Evolutionary conservation across 2,113 vertebrate genomes (phyloP), one percentile per base, ranked within the genome.

Genomic region (Tragelaphus buxtoni): DNA sequence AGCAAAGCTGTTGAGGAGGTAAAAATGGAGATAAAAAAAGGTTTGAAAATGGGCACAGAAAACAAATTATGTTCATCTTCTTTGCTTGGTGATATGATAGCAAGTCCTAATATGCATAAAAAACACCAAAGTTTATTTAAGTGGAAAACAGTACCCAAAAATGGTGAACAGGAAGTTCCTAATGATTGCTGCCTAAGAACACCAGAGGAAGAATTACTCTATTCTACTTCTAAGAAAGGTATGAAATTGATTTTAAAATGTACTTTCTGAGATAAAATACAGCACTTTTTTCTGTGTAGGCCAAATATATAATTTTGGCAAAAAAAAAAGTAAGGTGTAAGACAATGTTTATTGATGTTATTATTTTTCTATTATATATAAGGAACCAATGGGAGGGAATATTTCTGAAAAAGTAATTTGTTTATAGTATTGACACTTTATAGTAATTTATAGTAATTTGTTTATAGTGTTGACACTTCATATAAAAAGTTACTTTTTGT

Each of bases 191-290:
- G 72, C 94, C 89, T 96, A 95, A 89, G 47, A 30, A 24, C 35
- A 7, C 11, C 95, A 88, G 65, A 60, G 4, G 56, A 98, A 95
- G 94, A 98, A 86, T 65, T 95, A 30, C 56, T 90, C 5, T 94
- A 42, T 86, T 95, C 94, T 69, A n/a, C 88, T 95, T 5, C 77
- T 96, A 92, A 61, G 90, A 92, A 98, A 98, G 98, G 98, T 98
- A 98, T 95, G 95, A 30, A 85, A 49, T 22, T 77, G 26, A 14
- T 97, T 96, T 86, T 56, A 81, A 87, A 89, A 82, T 77, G 22
- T 80, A 61, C 58, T 96, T 92, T 94, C n/a, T 84, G 4, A 85
- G 69, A 13, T 30, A 45, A 65, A 22, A 53, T 55, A 9, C 1
- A 24, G 17, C 20, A 51, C 47, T 88, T 72, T 35, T 42, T 74